Conservation (phyloP, 2,113 vertebrate genomes). For the Passer domesticus region DNA sequence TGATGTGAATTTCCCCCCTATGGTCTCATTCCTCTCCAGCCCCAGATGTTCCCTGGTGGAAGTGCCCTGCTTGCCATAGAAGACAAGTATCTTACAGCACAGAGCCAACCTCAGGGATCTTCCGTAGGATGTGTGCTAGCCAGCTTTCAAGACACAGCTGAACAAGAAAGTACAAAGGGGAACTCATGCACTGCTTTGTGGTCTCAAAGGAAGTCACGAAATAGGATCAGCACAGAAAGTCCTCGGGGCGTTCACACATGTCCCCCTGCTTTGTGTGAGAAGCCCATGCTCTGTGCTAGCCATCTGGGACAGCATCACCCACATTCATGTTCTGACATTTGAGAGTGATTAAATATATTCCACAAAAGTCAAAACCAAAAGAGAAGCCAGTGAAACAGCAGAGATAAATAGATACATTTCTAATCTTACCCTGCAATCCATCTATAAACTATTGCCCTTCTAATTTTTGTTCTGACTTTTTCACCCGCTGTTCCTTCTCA, state of each 20-base stretch:
- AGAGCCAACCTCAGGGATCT: background rate
- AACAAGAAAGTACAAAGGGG: background rate
- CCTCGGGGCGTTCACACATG: background rate
- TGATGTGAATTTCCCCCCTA: background rate
- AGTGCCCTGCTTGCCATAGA: background rate
- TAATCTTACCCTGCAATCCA: background rate
- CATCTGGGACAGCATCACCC: background rate
- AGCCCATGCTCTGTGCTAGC: background rate
- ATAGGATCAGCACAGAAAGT: background rate
- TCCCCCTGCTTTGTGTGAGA: conserved; percentile 15
- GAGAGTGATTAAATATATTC: conserved; percentile 32
- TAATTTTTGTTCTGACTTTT: conserved; percentile 15
- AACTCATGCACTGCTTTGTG: background rate
- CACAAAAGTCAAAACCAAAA: background rate
- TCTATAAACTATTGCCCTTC: background rate
- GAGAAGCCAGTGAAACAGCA: conserved; percentile 6
- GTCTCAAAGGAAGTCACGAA: background rate
- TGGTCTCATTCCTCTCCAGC: background rate
- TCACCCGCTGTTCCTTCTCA: background rate
- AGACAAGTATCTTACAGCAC: background rate
- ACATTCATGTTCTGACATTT: background rate
- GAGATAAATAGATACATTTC: conserved; percentile 22
- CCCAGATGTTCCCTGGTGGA: background rate
- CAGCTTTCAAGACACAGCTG: background rate
- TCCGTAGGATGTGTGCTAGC: background rate